Evolutionary conservation across 2,888 invertebrate genomes (phyloP).

Genomic region (Phalangium opilio): DNA sequence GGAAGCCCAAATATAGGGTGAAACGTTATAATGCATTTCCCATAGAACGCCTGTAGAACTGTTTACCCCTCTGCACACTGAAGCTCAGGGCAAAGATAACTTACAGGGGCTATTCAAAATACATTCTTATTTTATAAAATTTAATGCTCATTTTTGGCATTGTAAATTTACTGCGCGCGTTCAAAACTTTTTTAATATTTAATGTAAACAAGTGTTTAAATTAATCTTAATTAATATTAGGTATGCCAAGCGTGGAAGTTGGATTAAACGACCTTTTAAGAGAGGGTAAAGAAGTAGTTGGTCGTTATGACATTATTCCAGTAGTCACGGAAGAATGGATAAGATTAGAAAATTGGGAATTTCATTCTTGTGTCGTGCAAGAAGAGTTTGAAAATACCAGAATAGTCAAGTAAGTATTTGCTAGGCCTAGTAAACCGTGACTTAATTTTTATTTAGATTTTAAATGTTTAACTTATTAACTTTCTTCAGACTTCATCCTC

Average conservation of each 20-base stretch:
- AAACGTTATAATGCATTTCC: too few relatives aligned
- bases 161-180: too few relatives aligned
- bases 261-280: constrained; percentile 93
- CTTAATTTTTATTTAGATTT: neutral
- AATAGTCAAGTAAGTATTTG: constrained; percentile 20
- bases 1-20: too few relatives aligned
- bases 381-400: constrained; percentile 56
- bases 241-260: constrained; percentile 90
- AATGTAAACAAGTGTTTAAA: neutral
- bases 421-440: neutral
- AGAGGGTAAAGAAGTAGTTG: constrained; percentile 98
- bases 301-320: constrained; percentile 96
- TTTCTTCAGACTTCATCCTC: constrained; percentile 61
- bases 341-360: constrained; percentile 78
- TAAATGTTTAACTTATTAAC: neutral
- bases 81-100: too few relatives aligned
- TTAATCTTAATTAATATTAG: constrained; percentile 30
- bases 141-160: too few relatives aligned
- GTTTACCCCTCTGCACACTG: too few relatives aligned
- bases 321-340: constrained; percentile 99
- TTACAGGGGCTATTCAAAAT: too few relatives aligned
- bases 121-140: too few relatives aligned
- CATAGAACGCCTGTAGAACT: too few relatives aligned
- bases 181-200: too few relatives aligned
- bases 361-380: constrained; percentile 83